Evolutionary conservation across 1,140 invertebrate genomes (phyloP), one percentile per base, ranked within the genome.

Genomic region (Ooceraea biroi): DNA sequence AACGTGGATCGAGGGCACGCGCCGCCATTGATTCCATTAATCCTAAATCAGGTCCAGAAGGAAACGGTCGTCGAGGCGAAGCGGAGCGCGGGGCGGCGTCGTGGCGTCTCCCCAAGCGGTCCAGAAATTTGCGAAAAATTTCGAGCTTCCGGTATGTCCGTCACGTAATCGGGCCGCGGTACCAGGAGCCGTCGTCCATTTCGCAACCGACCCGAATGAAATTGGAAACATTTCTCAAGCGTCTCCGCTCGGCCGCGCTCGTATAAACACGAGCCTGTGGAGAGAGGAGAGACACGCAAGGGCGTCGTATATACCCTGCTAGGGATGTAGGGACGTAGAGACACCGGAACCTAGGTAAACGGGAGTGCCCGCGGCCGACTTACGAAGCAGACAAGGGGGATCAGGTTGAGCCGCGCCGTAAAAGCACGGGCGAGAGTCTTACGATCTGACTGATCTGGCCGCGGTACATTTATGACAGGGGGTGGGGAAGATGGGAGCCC

Each of bases 151-250:
- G 83, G 91, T 93, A 94, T 92, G 92, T 91, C 89, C 90, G 87
- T 92, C 93, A 94, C 93, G 93, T 94, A 93, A 77, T 86, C 77
- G 76, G 69, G 85, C 87, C 84, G 88, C 84, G 85, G 48, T 60
- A 86, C 85, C 85, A 85, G 22, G 60, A 58, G 83, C 85, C 83
- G 36, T 85, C 88, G 84, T 91, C 90, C 86, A 89, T 90, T 86
- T 88, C 82, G 71, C 86, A 88, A 86, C 89, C 88, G 89, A 85
- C 93, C 93, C 90, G 84, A 92, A 92, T 92, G 92, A 94, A 94
- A 94, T 94, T 93, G 93, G 91, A 93, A 93, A 91, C 91, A 93
- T 94, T 93, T 93, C 82, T 94, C 92, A 93, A 83, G 41, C 69
- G 74, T 36, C 36, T 36, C 61, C 74, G 72, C 73, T 73, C 83